Evolutionary conservation across 2,797 vertebrate species (phyloP).

Genomic region (Ctenochaetus hawaiiensis): DNA sequence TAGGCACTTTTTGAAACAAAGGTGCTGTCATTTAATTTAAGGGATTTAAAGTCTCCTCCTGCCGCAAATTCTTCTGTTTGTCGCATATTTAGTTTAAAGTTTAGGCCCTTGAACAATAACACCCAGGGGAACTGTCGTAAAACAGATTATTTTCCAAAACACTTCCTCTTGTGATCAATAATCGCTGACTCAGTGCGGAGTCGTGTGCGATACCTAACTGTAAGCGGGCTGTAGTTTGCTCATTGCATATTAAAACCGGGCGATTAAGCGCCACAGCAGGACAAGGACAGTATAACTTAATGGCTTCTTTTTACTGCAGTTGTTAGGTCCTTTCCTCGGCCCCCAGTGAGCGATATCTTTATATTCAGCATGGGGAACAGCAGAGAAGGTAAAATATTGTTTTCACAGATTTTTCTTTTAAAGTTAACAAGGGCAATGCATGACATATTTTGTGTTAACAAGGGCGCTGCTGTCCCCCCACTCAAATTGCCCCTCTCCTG

Average conservation of each 20-base stretch:
- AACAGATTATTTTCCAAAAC: conserved; percentile 54
- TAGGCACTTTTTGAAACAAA: not conserved
- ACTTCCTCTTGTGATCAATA: conserved; percentile 57
- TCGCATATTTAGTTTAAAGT: conserved; percentile 14
- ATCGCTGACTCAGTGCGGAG: conserved; percentile 69
- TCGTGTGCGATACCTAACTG: conserved; percentile 37
- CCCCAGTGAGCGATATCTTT: conserved; percentile 66
- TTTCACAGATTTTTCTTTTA: conserved; percentile 74
- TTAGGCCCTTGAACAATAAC: conserved; percentile 29
- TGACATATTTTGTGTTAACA: conserved; percentile 81
- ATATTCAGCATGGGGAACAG: conserved; percentile 65
- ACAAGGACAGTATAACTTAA: conserved; percentile 82
- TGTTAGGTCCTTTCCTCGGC: conserved; percentile 58
- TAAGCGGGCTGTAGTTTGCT: conserved; percentile 57
- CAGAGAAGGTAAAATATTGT: conserved; percentile 66
- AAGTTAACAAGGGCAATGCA: conserved; percentile 78
- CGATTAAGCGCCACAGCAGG: conserved; percentile 76
- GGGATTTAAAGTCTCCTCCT: not conserved
- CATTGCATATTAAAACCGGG: conserved; percentile 70
- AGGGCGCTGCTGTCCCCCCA: conserved; percentile 59
- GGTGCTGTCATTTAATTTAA: not conserved
- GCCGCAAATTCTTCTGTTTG: conserved; percentile 18
- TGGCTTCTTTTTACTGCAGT: conserved; percentile 76
- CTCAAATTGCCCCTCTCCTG: conserved; percentile 70
- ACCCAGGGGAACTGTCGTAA: conserved; percentile 21